These are phyloP conservation scores for Pachyseris speciosa DNA, from an alignment of 64 coral and sea anemone species.

Conservation along the genomic window DNA sequence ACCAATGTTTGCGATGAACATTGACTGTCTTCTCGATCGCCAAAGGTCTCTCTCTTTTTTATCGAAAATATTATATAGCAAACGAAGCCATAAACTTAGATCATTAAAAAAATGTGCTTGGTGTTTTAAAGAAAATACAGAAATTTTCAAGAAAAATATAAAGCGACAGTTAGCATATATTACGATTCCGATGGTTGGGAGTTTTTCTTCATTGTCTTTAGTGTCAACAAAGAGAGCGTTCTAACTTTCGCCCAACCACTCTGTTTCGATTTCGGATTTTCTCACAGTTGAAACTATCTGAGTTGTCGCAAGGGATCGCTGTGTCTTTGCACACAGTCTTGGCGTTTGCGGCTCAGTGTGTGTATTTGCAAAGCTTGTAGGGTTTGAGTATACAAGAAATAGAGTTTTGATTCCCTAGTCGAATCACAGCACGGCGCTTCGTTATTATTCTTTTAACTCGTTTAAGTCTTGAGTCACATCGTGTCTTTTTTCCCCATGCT, in stretches of 20 bases:
- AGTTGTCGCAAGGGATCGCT: neutral
- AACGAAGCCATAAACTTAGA: neutral
- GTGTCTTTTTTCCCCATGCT: neutral
- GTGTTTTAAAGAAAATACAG: neutral
- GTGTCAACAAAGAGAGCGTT: conserved; percentile 45
- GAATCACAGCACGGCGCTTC: neutral
- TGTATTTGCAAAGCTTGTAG: neutral
- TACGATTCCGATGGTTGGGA: conserved; percentile 38
- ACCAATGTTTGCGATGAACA: conserved; percentile 6
- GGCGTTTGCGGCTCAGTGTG: neutral
- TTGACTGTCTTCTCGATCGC: neutral
- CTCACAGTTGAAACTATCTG: neutral
- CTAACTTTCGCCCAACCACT: neutral
- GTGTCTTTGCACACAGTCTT: neutral
- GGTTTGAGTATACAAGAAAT: neutral
- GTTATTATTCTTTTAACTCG: conserved; percentile 9
- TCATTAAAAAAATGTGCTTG: neutral
- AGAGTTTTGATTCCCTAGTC: conserved; percentile 4
- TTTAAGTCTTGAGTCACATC: neutral
- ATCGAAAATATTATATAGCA: neutral
- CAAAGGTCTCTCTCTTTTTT: too few species aligned
- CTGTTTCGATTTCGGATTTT: neutral
- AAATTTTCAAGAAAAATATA: neutral
- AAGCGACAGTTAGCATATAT: neutral
- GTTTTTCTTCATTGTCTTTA: conserved; percentile 21